Conservation (phyloP, 2,113 vertebrate species). For the Oceanites oceanicus region DNA sequence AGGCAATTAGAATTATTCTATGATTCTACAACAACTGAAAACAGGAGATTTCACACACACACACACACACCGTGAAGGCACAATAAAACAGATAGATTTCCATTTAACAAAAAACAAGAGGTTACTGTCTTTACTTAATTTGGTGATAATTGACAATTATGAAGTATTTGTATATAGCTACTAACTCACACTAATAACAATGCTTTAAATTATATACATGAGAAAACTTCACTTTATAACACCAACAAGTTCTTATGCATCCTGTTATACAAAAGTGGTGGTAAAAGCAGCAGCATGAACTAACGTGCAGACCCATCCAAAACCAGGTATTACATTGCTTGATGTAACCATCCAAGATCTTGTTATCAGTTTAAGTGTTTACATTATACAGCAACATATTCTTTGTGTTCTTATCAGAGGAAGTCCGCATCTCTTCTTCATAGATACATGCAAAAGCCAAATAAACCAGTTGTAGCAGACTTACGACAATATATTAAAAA, state of each 20-base stretch:
- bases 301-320: not conserved
- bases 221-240: not conserved
- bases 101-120: not conserved
- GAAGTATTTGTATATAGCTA: not conserved
- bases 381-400: not conserved
- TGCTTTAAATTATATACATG: fast-evolving
- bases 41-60: not conserved
- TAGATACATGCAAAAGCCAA: not conserved
- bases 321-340: not conserved
- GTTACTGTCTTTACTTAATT: not conserved
- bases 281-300: not conserved
- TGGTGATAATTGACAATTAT: not conserved
- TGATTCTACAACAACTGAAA: not conserved
- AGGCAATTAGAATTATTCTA: not conserved
- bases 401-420: not conserved
- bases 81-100: not conserved
- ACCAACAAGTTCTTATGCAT: not conserved
- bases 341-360: not conserved
- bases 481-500: not conserved
- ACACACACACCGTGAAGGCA: not conserved
- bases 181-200: not conserved
- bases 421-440: not conserved
- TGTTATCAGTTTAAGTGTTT: not conserved
- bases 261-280: fast-evolving
- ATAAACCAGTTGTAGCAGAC: not conserved